Conservation (phyloP, 2,797 vertebrate genomes). For the Steatocranus sp. region DNA sequence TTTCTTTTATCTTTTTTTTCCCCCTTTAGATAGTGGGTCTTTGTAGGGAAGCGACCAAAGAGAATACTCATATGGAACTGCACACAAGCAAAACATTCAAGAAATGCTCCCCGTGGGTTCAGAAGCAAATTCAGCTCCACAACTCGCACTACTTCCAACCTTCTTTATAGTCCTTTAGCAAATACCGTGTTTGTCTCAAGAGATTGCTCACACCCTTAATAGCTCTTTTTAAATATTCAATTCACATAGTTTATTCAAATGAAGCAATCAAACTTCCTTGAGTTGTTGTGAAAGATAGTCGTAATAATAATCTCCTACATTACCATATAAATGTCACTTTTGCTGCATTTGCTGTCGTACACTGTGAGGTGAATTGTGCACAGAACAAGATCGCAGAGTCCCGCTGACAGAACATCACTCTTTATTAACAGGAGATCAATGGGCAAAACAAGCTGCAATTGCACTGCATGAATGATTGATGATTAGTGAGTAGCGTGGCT, state of each 20-base stretch:
- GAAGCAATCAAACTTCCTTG: conserved; percentile 50
- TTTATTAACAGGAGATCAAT: neutral
- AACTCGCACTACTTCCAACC: neutral
- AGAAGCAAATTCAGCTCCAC: neutral
- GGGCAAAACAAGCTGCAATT: neutral
- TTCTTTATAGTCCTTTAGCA: conserved; percentile 1
- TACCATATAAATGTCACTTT: conserved; percentile 47
- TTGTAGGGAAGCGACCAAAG: conserved; percentile 52
- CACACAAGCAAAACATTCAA: conserved; percentile 27
- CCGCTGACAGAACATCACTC: neutral
- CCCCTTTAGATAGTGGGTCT: conserved; percentile 33
- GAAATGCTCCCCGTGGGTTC: neutral
- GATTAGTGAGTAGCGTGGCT: neutral
- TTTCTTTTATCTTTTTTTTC: conserved; percentile 44
- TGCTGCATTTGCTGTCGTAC: neutral
- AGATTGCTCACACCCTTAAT: conserved; percentile 19
- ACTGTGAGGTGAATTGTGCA: neutral
- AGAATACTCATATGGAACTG: conserved; percentile 43
- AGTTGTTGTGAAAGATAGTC: conserved; percentile 23
- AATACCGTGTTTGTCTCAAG: conserved; percentile 22
- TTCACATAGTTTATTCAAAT: conserved; percentile 33
- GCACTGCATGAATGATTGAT: neutral
- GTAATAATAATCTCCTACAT: conserved; percentile 33
- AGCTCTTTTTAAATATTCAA: conserved; percentile 29
- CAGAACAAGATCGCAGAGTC: neutral